A percentile compares a stretch with the other conserved stretches of the same genome.
phyloP scores from a whole-genome alignment of 2,797 vertebrate species.

The Rhinogobio ventralis region DNA sequence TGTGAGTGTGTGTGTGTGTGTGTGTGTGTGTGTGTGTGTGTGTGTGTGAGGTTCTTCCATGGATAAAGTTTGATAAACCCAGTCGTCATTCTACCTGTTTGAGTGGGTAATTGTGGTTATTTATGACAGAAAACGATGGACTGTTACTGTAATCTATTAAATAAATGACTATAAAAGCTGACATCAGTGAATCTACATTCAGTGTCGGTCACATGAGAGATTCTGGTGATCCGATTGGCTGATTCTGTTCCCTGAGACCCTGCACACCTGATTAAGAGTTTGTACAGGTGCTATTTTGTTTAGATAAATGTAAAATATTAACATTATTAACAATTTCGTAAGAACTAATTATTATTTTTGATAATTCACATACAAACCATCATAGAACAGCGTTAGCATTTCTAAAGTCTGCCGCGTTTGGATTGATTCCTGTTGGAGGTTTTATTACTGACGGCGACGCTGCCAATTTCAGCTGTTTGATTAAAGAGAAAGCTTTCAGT shows the following conservation, averaged over 20 bases:
- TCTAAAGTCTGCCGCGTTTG: background rate
- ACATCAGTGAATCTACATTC: background rate
- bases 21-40: background rate
- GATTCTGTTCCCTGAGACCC: background rate
- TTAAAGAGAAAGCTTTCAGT: background rate
- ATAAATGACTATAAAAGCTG: background rate
- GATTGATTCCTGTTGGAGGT: too few relatives aligned
- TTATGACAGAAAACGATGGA: background rate
- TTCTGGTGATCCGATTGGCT: background rate
- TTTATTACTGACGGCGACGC: background rate
- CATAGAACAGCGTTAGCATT: background rate
- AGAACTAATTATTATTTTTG: background rate
- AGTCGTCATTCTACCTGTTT: too few relatives aligned
- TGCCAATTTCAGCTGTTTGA: background rate
- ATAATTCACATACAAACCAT: background rate
- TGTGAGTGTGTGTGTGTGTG: background rate
- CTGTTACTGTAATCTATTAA: slow-evolving; percentile 11
- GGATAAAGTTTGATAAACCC: too few relatives aligned
- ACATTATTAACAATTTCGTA: background rate
- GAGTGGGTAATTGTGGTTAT: background rate
- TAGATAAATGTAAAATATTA: background rate
- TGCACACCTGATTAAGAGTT: too few relatives aligned
- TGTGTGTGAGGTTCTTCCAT: background rate
- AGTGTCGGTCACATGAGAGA: background rate
- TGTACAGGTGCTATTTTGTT: background rate